phyloP scores from a whole-genome alignment of 2,888 invertebrate genomes.

The Bedellia somnulentella region DNA sequence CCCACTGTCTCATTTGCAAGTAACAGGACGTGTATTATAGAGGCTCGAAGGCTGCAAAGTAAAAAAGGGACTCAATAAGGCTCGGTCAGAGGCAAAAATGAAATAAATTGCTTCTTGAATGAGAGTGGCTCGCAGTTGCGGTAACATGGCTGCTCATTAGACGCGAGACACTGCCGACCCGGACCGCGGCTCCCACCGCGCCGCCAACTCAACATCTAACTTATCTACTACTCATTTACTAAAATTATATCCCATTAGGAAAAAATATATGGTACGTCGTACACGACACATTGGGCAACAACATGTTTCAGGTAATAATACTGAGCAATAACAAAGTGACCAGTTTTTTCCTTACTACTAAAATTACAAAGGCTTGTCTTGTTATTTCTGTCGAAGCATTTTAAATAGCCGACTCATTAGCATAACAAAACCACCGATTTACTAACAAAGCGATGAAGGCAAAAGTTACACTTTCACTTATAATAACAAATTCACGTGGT shows the following conservation, averaged over 20 bases:
- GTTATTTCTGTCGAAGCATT: constrained; percentile 37
- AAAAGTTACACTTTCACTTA: constrained; percentile 48
- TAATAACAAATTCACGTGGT: constrained; percentile 5
- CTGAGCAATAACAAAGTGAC: too few species aligned
- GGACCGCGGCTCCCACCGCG: constrained; percentile 14
- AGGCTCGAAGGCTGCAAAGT: constrained; percentile 56
- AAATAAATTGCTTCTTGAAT: constrained; percentile 49
- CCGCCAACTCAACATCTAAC: too few species aligned
- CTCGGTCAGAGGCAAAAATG: constrained; percentile 60
- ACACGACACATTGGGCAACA: too few species aligned
- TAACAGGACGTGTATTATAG: constrained; percentile 57
- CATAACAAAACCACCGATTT: constrained; percentile 52
- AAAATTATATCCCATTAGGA: too few species aligned
- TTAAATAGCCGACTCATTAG: constrained; percentile 46
- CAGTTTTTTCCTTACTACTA: too few species aligned
- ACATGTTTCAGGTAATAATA: too few species aligned
- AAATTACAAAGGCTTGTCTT: constrained; percentile 29
- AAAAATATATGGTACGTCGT: too few species aligned
- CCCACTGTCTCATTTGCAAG: constrained; percentile 56
- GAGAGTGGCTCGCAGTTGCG: constrained; percentile 39
- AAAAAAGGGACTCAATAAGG: constrained; percentile 57
- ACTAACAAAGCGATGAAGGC: constrained; percentile 29
- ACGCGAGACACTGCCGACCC: constrained; percentile 15
- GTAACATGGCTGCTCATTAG: constrained; percentile 60
- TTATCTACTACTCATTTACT: background rate